A percentile compares a stretch with the other conserved stretches of the same genome.
These are phyloP conservation scores for Hassar affinis DNA, from an alignment of 2,113 vertebrate genomes.

Conservation along the genomic window DNA sequence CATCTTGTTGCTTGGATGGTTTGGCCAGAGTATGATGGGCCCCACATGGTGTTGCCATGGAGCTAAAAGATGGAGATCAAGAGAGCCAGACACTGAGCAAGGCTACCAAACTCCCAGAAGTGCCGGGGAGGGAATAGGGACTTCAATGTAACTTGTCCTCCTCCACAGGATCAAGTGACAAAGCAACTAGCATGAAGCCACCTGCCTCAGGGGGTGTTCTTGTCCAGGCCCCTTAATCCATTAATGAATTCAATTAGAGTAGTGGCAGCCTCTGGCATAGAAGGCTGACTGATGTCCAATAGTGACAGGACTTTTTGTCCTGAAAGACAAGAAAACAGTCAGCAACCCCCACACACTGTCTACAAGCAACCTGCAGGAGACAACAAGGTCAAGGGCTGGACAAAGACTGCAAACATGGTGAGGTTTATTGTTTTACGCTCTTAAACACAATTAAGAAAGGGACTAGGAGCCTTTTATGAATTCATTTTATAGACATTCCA, in stretches of 20 bases:
- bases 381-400: slow-evolving; percentile 9
- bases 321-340: slow-evolving; percentile 29
- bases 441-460: neutral
- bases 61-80: slow-evolving; percentile 35
- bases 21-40: slow-evolving; percentile 23
- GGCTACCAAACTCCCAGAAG: neutral
- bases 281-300: slow-evolving; percentile 31
- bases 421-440: neutral
- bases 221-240: slow-evolving; percentile 48
- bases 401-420: neutral
- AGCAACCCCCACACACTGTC: slow-evolving; percentile 15
- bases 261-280: slow-evolving; percentile 27
- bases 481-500: neutral
- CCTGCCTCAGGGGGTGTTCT: slow-evolving; percentile 32
- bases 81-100: slow-evolving; percentile 14
- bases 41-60: slow-evolving; percentile 50
- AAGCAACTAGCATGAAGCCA: slow-evolving; percentile 29
- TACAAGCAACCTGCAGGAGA: slow-evolving; percentile 13
- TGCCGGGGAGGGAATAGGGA: neutral
- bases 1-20: slow-evolving; percentile 25
- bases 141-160: neutral
- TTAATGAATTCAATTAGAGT: slow-evolving; percentile 57
- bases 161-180: slow-evolving; percentile 32
- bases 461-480: neutral
- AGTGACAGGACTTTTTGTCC: slow-evolving; percentile 25